These are phyloP conservation scores for Dinocampus coccinellae DNA, from an alignment of 2,888 invertebrate genomes.

Conservation along the genomic window DNA sequence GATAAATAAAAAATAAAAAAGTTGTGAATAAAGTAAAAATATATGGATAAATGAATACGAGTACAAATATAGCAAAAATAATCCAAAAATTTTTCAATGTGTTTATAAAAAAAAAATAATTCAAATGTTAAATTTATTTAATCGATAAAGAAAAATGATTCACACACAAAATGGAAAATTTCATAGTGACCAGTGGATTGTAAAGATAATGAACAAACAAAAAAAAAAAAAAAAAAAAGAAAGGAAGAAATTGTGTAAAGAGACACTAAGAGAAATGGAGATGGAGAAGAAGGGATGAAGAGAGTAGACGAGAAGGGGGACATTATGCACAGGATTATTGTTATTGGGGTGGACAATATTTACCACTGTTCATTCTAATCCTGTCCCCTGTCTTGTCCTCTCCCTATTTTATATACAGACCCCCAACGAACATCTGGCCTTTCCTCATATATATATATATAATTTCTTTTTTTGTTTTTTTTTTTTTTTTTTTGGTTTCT, in stretches of 20 bases:
- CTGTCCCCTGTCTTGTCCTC: conserved; percentile 48
- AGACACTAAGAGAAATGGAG: neutral
- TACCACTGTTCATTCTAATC: conserved; percentile 47
- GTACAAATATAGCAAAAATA: neutral
- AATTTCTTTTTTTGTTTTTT: too few relatives aligned
- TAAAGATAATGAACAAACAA: neutral
- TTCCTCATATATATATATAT: too few relatives aligned
- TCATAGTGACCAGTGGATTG: conserved; percentile 39
- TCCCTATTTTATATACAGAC: conserved; percentile 40
- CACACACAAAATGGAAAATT: conserved; percentile 51
- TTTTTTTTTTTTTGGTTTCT: too few relatives aligned
- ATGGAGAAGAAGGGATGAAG: neutral
- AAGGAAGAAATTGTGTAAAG: neutral
- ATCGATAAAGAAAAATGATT: conserved; percentile 33
- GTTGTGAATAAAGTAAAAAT: too few relatives aligned
- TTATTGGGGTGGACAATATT: conserved; percentile 55
- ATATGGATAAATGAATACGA: neutral
- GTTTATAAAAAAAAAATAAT: neutral
- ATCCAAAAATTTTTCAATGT: neutral
- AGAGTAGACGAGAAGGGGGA: conserved; percentile 40
- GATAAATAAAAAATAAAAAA: conserved; percentile 1
- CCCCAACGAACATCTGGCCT: conserved; percentile 61
- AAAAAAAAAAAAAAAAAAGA: conserved; percentile 5
- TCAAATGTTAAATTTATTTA: neutral
- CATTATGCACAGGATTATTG: conserved; percentile 53